Conservation (phyloP, 2,113 vertebrate species). For the Pontoporia blainvillei region DNA sequence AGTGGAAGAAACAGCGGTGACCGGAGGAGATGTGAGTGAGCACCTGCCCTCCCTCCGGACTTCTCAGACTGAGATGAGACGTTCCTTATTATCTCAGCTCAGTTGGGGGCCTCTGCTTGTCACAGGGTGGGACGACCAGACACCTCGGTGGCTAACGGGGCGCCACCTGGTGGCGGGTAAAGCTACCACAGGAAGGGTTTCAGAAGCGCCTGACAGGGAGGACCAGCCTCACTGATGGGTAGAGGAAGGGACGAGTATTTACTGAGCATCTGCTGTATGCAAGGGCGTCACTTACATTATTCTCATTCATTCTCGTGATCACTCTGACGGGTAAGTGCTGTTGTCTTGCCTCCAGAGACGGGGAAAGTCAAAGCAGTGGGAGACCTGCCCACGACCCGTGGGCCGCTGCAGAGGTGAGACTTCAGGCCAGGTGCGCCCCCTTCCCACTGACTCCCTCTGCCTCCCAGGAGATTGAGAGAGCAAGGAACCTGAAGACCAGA, state of each 20-base stretch:
- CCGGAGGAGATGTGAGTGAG: background rate
- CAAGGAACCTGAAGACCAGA: background rate
- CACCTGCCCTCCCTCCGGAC: background rate
- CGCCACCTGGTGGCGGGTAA: background rate
- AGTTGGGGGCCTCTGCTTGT: background rate
- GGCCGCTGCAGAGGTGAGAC: background rate
- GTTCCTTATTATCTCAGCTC: rapidly evolving
- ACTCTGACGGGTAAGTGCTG: too few species aligned
- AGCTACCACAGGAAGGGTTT: background rate
- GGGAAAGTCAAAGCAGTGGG: background rate
- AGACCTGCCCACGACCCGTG: background rate
- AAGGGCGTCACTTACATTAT: too few species aligned
- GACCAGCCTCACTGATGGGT: background rate
- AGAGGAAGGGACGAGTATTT: too few species aligned
- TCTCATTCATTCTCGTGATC: background rate
- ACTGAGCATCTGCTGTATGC: rapidly evolving
- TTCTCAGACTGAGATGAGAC: background rate
- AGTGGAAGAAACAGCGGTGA: background rate
- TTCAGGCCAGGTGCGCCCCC: background rate
- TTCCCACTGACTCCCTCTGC: background rate
- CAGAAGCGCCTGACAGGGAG: background rate
- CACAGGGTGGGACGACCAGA: background rate
- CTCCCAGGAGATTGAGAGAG: background rate
- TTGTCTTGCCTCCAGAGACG: background rate
- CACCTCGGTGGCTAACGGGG: rapidly evolving